A percentile compares a stretch with the other conserved stretches of the same genome.
phyloP scores from a whole-genome alignment of 2,113 vertebrate genomes.

The Grammomys surdaster region DNA sequence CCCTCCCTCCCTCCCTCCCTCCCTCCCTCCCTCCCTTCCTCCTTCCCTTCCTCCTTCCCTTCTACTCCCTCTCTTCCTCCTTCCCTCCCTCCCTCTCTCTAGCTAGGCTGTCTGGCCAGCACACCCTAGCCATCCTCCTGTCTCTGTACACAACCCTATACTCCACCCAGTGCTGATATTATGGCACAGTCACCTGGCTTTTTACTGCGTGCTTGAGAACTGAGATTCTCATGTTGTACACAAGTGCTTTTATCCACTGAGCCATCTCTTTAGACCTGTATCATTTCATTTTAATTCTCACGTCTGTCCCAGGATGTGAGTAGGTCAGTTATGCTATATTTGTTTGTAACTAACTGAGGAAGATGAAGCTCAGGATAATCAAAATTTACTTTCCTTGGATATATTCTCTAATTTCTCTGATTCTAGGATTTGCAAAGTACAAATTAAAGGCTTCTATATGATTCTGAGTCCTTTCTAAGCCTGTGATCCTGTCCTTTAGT shows the following conservation, averaged over 20 bases:
- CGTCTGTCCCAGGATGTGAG: background rate
- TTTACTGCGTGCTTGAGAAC: background rate
- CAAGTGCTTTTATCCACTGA: background rate
- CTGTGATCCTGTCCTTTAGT: background rate
- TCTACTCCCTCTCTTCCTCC: too few relatives aligned
- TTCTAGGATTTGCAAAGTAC: background rate
- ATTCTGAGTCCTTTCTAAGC: background rate
- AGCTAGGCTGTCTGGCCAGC: background rate
- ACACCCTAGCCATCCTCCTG: background rate
- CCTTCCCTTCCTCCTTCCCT: too few relatives aligned
- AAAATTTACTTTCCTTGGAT: conserved; percentile 18
- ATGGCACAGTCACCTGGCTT: background rate
- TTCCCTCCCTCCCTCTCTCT: too few relatives aligned
- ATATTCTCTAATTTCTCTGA: conserved; percentile 6
- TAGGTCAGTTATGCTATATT: background rate
- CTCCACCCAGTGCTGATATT: background rate
- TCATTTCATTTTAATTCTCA: background rate
- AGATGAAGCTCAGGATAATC: background rate
- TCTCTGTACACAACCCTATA: background rate
- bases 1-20: too few relatives aligned
- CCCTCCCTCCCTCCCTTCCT: rapidly evolving
- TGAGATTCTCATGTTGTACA: background rate
- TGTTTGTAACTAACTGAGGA: background rate
- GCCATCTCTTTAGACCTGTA: background rate
- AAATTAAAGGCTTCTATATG: background rate